Evolutionary conservation across 1,140 invertebrate genomes (phyloP).

Genomic region (Meloidogyne floridensis): DNA sequence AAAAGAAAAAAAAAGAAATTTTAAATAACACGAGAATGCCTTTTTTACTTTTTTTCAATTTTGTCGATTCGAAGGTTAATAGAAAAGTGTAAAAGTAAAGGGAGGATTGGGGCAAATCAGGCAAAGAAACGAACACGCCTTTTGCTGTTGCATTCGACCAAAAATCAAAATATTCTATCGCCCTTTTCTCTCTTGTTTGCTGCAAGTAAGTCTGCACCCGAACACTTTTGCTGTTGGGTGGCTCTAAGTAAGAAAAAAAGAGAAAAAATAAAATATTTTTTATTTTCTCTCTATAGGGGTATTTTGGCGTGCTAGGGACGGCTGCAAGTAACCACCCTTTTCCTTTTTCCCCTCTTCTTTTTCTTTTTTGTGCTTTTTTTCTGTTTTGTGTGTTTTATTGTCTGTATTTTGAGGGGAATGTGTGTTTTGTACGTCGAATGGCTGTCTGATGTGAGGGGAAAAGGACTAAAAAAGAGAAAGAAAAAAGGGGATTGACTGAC

Average conservation of each 20-base stretch:
- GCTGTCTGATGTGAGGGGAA: not conserved
- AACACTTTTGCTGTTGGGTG: not conserved
- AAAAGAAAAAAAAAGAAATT: not conserved
- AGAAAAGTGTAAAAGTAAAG: not conserved
- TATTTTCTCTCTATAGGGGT: not conserved
- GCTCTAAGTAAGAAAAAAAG: not conserved
- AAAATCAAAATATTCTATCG: not conserved
- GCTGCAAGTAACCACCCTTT: not conserved
- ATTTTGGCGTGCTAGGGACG: conserved; percentile 1
- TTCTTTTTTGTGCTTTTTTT: not conserved
- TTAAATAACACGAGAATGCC: not conserved
- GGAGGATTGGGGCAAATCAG: not conserved
- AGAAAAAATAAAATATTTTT: not conserved
- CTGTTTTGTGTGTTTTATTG: conserved; percentile 1
- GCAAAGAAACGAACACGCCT: not conserved
- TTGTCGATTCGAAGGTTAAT: not conserved
- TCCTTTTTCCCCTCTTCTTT: not conserved
- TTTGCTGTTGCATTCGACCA: conserved; percentile 6
- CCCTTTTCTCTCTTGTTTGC: not conserved
- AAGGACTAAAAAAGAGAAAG: not conserved
- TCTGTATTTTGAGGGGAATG: not conserved
- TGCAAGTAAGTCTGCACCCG: conserved; percentile 1
- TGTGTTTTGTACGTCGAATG: conserved; percentile 6
- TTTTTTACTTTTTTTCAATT: not conserved
- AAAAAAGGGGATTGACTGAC: not conserved